A percentile compares a stretch with the other conserved stretches of the same genome.
phyloP scores from a whole-genome alignment of 2,888 invertebrate species.

The Drosophila koepferae region DNA sequence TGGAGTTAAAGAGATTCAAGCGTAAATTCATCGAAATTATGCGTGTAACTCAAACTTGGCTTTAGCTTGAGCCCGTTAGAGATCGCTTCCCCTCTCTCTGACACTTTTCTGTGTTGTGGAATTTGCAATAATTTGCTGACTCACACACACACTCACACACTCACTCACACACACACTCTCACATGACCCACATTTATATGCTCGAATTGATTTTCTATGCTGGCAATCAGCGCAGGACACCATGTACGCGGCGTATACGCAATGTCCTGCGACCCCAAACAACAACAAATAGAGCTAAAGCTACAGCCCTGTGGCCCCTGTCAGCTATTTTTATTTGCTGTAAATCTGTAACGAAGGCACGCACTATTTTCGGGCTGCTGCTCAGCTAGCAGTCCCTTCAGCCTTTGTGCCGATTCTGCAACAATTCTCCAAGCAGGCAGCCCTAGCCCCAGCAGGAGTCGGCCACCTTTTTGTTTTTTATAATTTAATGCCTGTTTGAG shows the following conservation, averaged over 20 bases:
- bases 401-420: constrained; percentile 71
- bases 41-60: constrained; percentile 55
- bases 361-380: constrained; percentile 64
- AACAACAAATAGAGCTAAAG: constrained; percentile 1
- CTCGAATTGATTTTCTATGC: constrained; percentile 76
- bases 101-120: background rate
- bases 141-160: constrained; percentile 47
- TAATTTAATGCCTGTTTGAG: constrained; percentile 78
- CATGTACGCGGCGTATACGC: constrained; percentile 68
- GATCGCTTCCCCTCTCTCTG: background rate
- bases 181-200: constrained; percentile 74
- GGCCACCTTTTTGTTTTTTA: constrained; percentile 39
- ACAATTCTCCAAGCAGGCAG: constrained; percentile 26
- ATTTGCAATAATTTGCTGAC: constrained; percentile 70
- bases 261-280: constrained; percentile 43
- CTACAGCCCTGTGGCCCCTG: constrained; percentile 14
- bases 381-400: constrained; percentile 7
- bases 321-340: constrained; percentile 61
- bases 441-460: background rate
- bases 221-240: constrained; percentile 68
- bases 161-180: constrained; percentile 51
- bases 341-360: constrained; percentile 76
- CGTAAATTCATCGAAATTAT: constrained; percentile 78
- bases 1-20: constrained; percentile 62
- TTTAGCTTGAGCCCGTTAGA: constrained; percentile 8